Conservation (phyloP, 2,797 vertebrate genomes). For the Pogoniulus pusillus region DNA sequence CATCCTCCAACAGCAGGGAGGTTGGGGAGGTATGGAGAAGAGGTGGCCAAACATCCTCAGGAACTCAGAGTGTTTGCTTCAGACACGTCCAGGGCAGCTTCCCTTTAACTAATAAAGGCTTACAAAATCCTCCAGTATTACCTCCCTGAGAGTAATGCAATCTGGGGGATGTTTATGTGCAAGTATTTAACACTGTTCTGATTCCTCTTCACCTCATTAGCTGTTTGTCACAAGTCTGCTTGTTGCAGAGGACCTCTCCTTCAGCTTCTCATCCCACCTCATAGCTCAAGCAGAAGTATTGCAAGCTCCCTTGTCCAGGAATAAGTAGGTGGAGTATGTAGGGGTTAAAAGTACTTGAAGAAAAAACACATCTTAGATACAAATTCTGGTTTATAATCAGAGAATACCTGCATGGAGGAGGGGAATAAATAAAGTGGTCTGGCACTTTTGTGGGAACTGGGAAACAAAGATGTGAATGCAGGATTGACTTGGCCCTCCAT, state of each 20-base stretch:
- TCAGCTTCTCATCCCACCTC: not conserved
- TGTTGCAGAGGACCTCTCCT: not conserved
- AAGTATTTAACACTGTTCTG: not conserved
- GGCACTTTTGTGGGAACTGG: not conserved
- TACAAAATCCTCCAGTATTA: rapidly evolving
- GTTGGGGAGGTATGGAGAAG: not conserved
- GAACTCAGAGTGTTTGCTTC: not conserved
- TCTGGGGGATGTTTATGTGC: not conserved
- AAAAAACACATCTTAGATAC: rapidly evolving
- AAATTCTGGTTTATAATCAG: not conserved
- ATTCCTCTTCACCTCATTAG: not conserved
- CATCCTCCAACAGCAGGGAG: not conserved
- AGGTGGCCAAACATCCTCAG: not conserved
- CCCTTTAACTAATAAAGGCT: not conserved
- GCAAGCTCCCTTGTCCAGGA: not conserved
- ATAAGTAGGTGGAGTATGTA: not conserved
- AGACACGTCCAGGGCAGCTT: not conserved
- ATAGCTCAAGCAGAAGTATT: not conserved
- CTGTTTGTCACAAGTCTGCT: not conserved
- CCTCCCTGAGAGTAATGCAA: not conserved
- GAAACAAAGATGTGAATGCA: not conserved
- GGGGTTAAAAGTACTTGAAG: not conserved
- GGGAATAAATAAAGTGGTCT: not conserved
- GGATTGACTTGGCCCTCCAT: not conserved
- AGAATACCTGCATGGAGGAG: not conserved